A percentile compares a stretch with the other conserved stretches of the same genome.
Conservation (phyloP, 2,113 vertebrate genomes). For the Lathamus discolor region DNA sequence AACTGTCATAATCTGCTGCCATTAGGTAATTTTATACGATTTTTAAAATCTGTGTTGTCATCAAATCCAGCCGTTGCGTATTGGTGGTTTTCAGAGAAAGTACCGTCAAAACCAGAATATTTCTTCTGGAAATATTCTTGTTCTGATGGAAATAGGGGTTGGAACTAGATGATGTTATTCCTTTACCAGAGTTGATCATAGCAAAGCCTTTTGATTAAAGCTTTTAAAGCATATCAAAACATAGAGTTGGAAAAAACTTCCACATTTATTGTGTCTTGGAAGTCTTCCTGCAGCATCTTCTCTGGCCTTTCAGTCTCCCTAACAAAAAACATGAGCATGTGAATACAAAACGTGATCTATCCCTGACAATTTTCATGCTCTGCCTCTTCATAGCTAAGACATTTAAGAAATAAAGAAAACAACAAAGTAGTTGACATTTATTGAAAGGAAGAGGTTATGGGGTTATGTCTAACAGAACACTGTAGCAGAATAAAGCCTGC, state of each 20-base stretch:
- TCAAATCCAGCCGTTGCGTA: not conserved
- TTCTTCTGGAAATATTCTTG: not conserved
- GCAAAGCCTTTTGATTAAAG: not conserved
- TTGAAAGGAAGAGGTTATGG: conserved; percentile 32
- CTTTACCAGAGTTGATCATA: not conserved
- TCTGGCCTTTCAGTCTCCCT: conserved; percentile 7
- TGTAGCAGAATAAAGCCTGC: not conserved
- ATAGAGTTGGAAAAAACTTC: not conserved
- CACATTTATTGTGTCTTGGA: not conserved
- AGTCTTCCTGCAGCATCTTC: not conserved
- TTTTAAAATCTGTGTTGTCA: not conserved
- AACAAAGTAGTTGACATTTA: conserved; percentile 18
- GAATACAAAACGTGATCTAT: conserved; percentile 12
- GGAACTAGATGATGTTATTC: not conserved
- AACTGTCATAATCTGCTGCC: not conserved
- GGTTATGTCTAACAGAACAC: conserved; percentile 6
- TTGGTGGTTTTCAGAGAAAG: not conserved
- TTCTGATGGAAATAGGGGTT: not conserved
- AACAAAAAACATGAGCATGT: not conserved
- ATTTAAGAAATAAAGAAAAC: not conserved
- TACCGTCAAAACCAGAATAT: not conserved
- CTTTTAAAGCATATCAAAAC: not conserved
- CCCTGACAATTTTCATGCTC: not conserved
- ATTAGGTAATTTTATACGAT: not conserved
- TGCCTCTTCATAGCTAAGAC: conserved; percentile 26